Conservation (phyloP, 2,888 invertebrate species). For the Stenotaenia linearis region DNA sequence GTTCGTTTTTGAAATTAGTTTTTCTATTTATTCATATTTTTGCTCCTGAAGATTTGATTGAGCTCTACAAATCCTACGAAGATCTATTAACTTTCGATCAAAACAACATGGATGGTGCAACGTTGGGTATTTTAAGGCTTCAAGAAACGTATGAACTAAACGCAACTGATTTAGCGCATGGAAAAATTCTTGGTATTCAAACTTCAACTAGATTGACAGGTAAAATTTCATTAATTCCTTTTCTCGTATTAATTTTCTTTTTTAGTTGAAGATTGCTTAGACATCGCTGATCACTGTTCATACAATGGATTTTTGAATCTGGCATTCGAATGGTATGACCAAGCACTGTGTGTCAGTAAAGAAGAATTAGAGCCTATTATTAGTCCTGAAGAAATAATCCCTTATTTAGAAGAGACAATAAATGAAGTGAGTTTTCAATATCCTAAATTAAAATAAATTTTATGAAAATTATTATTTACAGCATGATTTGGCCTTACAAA, state of each 20-base stretch:
- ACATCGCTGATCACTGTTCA: constrained; percentile 45
- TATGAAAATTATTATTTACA: neutral
- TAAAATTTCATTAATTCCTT: too few species aligned
- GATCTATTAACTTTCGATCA: constrained; percentile 40
- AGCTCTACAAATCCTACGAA: neutral
- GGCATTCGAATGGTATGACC: constrained; percentile 47
- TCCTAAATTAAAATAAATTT: too few species aligned
- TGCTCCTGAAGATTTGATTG: neutral
- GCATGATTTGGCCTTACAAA: neutral
- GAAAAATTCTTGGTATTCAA: constrained; percentile 39
- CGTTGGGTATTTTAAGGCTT: constrained; percentile 42
- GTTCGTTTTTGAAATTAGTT: neutral
- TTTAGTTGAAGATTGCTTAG: constrained; percentile 45
- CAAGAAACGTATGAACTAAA: constrained; percentile 43
- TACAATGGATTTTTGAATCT: constrained; percentile 43
- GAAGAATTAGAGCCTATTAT: constrained; percentile 40
- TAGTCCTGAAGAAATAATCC: neutral
- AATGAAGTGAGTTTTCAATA: neutral
- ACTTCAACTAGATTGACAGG: constrained; percentile 36
- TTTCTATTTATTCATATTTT: neutral
- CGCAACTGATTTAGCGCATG: constrained; percentile 40
- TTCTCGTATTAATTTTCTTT: neutral
- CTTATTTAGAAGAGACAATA: neutral
- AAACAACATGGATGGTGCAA: constrained; percentile 43
- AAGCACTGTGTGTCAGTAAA: constrained; percentile 42